Conservation (phyloP, 2,113 vertebrate species). For the Myodes glareolus region DNA sequence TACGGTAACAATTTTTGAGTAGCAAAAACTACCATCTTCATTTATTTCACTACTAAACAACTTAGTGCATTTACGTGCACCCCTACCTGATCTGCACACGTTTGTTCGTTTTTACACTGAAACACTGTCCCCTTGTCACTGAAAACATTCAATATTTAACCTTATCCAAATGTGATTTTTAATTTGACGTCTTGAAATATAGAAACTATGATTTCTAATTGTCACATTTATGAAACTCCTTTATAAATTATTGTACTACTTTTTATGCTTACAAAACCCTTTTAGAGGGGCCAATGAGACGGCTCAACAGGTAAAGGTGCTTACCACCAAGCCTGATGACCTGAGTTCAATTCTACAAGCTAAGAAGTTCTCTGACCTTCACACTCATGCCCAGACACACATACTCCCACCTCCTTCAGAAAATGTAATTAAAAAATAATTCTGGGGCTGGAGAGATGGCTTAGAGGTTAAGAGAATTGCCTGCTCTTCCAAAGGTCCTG, state of each 20-base stretch:
- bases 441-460: background rate
- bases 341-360: background rate
- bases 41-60: conserved; percentile 14
- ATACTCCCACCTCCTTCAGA: background rate
- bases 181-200: background rate
- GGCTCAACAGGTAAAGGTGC: background rate
- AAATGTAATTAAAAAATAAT: background rate
- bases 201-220: background rate
- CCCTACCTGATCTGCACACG: background rate
- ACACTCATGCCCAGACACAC: background rate
- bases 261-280: background rate
- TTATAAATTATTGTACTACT: background rate
- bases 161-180: background rate
- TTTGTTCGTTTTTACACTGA: background rate
- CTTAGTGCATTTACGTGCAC: background rate
- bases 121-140: background rate
- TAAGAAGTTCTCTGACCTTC: background rate
- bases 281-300: background rate
- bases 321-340: background rate
- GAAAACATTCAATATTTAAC: background rate
- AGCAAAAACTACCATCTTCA: background rate
- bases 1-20: background rate
- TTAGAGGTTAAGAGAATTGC: no score
- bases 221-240: background rate
- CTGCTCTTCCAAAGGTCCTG: no score